A percentile compares a stretch with the other conserved stretches of the same genome.
Conservation (phyloP, 2,888 invertebrate genomes). For the Nebria salina region DNA sequence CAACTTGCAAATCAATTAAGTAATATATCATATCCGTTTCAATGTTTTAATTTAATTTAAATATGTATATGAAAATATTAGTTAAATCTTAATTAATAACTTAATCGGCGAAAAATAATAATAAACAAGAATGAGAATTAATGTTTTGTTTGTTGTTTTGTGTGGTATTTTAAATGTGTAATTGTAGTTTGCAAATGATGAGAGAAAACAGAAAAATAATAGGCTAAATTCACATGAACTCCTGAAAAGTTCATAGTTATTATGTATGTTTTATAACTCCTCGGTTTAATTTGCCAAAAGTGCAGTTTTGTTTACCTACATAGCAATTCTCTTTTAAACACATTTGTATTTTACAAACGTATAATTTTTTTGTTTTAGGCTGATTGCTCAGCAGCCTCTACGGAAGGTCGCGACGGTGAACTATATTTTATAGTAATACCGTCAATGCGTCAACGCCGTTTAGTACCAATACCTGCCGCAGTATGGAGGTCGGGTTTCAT, state of each 20-base stretch:
- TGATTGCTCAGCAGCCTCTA: slow-evolving; percentile 79
- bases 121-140: too few species aligned
- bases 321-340: neutral
- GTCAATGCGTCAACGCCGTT: slow-evolving; percentile 78
- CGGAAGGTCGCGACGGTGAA: slow-evolving; percentile 83
- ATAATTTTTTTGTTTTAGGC: slow-evolving; percentile 68
- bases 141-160: too few species aligned
- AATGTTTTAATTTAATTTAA: too few species aligned
- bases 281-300: neutral
- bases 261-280: too few species aligned
- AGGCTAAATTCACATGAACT: neutral
- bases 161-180: neutral
- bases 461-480: slow-evolving; percentile 85
- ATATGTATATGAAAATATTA: too few species aligned
- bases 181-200: neutral
- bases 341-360: neutral
- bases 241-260: too few species aligned
- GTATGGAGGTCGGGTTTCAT: slow-evolving; percentile 80
- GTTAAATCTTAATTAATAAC: too few species aligned
- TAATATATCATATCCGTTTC: too few species aligned
- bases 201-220: neutral
- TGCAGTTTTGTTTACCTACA: neutral
- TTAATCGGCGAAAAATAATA: too few species aligned
- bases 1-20: too few species aligned
- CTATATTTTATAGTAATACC: slow-evolving; percentile 87